Percentiles rank a stretch among this genome's conserved stretches.
phyloP scores from a whole-genome alignment of 1,140 invertebrate species.

The Cecropterus lyciades region DNA sequence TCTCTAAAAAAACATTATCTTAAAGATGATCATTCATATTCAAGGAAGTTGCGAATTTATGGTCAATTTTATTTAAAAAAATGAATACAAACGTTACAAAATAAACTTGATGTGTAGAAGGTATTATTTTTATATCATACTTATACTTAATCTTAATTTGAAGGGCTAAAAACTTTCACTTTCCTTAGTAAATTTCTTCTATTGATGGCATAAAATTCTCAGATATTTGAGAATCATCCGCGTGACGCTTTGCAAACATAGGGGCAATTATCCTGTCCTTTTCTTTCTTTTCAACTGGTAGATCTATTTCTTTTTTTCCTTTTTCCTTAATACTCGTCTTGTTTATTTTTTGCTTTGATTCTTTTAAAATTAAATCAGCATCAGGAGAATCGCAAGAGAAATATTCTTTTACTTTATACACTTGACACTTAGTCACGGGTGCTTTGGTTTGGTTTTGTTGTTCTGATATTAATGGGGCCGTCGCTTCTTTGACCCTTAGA shows the following conservation, averaged over 20 bases:
- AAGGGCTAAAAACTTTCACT: neutral
- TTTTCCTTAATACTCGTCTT: constrained; percentile 53
- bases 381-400: constrained; percentile 57
- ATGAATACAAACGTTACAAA: too few relatives aligned
- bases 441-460: constrained; percentile 38
- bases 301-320: constrained; percentile 33
- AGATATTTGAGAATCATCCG: constrained; percentile 51
- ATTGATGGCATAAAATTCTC: constrained; percentile 66
- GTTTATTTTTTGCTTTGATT: constrained; percentile 48
- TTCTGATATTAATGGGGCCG: constrained; percentile 34
- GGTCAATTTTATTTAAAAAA: too few relatives aligned
- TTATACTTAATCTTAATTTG: neutral
- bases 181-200: constrained; percentile 54
- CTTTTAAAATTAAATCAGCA: constrained; percentile 49
- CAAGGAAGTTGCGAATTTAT: too few relatives aligned
- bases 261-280: constrained; percentile 29
- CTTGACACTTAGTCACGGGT: constrained; percentile 47
- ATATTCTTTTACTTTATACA: constrained; percentile 59
- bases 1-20: too few relatives aligned
- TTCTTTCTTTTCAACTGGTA: constrained; percentile 22
- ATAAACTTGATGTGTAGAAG: neutral
- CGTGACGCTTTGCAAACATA: constrained; percentile 51
- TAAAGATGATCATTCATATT: too few relatives aligned
- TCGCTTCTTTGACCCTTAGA: constrained; percentile 63
- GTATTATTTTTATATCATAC: too few relatives aligned